phyloP scores from a whole-genome alignment of 2,888 invertebrate genomes.

The Aleiodes leptofemur region DNA sequence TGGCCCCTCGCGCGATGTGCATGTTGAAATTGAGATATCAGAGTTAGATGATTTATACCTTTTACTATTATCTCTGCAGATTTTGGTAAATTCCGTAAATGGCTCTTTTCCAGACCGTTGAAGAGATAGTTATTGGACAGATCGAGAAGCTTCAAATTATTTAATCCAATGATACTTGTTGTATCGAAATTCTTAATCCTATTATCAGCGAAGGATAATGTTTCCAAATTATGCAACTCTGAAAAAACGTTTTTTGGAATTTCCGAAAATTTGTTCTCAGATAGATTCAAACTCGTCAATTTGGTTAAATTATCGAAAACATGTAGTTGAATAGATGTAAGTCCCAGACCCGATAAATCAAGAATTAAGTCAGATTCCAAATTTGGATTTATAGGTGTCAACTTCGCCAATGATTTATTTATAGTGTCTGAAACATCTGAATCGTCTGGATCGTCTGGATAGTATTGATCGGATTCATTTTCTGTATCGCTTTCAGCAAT shows the following conservation, averaged over 20 bases:
- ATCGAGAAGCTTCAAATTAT: conserved; percentile 58
- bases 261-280: conserved; percentile 55
- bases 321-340: conserved; percentile 21
- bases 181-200: not conserved
- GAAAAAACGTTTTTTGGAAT: conserved; percentile 61
- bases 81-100: conserved; percentile 60
- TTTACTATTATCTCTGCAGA: conserved; percentile 53
- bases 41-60: conserved; percentile 39
- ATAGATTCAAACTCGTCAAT: conserved; percentile 56
- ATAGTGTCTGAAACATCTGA: too few species aligned
- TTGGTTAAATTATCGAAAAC: conserved; percentile 54
- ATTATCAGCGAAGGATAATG: conserved; percentile 57
- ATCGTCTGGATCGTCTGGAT: too few species aligned
- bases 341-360: conserved; percentile 55
- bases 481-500: conserved; percentile 44
- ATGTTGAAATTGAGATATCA: too few species aligned
- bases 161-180: conserved; percentile 56
- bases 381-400: conserved; percentile 31
- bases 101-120: conserved; percentile 55
- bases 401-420: too few species aligned
- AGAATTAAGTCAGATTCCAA: conserved; percentile 29
- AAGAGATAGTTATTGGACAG: conserved; percentile 60
- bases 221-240: conserved; percentile 57
- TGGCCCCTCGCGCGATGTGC: too few species aligned
- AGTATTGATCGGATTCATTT: too few species aligned